Evolutionary conservation across 53 echinoderm and acorn worm species (phyloP), one percentile per base, ranked within the genome.

Genomic region (Patiria pectinifera): DNA sequence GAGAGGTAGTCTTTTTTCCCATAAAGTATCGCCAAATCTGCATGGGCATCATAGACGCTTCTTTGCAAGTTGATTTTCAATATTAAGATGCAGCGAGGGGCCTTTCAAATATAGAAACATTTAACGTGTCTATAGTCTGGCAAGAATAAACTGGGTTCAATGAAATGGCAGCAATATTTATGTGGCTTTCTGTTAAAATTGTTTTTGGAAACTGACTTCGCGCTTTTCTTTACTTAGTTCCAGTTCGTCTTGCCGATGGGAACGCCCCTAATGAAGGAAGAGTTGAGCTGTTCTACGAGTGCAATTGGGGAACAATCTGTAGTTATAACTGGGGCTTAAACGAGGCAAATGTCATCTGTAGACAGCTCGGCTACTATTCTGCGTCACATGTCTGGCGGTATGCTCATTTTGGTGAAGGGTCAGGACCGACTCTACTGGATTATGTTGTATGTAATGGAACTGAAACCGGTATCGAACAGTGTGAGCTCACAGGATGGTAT

Each of bases 401-500:
- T 10, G 76, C 76, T 35, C 76, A 76, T 35, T 76, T 76, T 76
- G 76, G 76, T 4, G 22, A 76, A 76, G 76, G 76, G 35, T 59
- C 85, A 26, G 93, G 93, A 25, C 82, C 76, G 9, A n/a, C 21
- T 8, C 23, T 4, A 10, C 76, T 76, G 25, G 26, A 4, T 22
- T 5, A 76, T 76, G 76, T 76, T 35, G 25, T 10, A n/a, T 76
- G 76, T 25, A 22, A 25, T 76, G 76, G 76, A 6, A 76, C 3
- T 35, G 76, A 76, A 76, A 21, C 35, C 2, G 21, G 76, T 25
- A 76, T 76, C 21, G 76, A 76, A 22, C 5, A 76, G 35, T 76
- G 76, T 75, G 12, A 19, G 11, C 83, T 89, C 84, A n/a, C 15
- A 49, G 89, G 89, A 26, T 74, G 59, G 47, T 46, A 71, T 19